Percentiles rank a stretch among this genome's conserved stretches.
phyloP scores from a whole-genome alignment of 2,113 vertebrate species.

The Phrynocephalus versicolor region DNA sequence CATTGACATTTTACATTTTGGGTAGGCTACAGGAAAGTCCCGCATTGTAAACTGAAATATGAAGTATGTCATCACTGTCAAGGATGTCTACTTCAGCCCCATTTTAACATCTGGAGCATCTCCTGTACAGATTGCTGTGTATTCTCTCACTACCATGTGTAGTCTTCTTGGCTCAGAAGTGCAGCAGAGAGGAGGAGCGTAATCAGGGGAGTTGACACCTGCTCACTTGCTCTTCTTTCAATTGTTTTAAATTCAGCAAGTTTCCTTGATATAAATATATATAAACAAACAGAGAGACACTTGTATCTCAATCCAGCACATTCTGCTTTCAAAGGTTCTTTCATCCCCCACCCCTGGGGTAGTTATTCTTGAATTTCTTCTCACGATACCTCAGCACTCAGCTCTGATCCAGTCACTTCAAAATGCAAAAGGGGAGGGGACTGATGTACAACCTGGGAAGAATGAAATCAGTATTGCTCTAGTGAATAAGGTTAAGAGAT shows the following conservation, averaged over 20 bases:
- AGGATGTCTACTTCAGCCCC: background rate
- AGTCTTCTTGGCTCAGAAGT: background rate
- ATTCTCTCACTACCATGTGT: background rate
- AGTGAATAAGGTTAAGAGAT: no score
- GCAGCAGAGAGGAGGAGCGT: background rate
- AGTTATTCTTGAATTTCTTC: constrained; percentile 38
- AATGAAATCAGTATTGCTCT: no score
- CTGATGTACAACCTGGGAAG: no score
- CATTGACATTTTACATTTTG: background rate
- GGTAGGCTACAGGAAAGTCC: background rate
- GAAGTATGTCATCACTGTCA: background rate
- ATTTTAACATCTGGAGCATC: background rate
- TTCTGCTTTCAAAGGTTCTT: background rate
- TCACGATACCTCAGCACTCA: background rate
- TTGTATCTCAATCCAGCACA: background rate
- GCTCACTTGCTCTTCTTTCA: background rate
- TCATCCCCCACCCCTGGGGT: background rate
- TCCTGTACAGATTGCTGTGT: background rate
- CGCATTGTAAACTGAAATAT: background rate
- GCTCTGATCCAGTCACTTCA: constrained; percentile 41
- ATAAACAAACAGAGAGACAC: background rate
- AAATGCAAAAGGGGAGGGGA: constrained; percentile 24
- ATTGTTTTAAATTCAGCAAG: background rate
- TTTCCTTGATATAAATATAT: background rate
- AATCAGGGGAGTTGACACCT: background rate